Percentiles rank a stretch among this genome's conserved stretches.
phyloP scores from a whole-genome alignment of 1,140 invertebrate genomes.

The Caerostris extrusa region DNA sequence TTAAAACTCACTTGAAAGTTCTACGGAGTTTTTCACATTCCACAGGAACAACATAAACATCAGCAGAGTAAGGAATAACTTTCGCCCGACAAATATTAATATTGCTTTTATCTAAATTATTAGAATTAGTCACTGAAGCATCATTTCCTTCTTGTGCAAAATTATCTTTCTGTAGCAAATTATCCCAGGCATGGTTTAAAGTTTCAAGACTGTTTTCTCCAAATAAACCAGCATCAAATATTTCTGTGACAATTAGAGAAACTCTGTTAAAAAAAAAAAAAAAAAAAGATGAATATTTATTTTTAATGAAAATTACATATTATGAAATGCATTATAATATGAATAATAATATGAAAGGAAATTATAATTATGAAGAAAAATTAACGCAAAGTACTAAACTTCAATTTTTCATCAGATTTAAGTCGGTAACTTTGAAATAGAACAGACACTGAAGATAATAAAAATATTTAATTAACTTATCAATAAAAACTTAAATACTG shows the following conservation, averaged over 20 bases:
- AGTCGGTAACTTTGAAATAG: too few relatives aligned
- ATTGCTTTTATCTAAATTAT: neutral
- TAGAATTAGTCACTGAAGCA: neutral
- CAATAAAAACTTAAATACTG: too few relatives aligned
- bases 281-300: neutral
- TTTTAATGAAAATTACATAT: neutral
- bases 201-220: conserved; percentile 88
- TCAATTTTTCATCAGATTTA: too few relatives aligned
- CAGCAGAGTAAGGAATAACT: conserved; percentile 85
- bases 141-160: neutral
- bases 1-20: conserved; percentile 76
- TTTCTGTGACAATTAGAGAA: conserved; percentile 88
- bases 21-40: conserved; percentile 82
- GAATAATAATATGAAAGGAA: neutral
- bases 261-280: conserved; percentile 81
- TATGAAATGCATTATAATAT: neutral
- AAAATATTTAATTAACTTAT: too few relatives aligned
- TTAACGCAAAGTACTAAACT: too few relatives aligned
- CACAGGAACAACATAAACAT: conserved; percentile 85
- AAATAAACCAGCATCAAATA: conserved; percentile 89
- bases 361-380: neutral
- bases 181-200: conserved; percentile 86
- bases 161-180: conserved; percentile 82
- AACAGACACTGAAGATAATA: too few relatives aligned
- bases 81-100: conserved; percentile 80